A percentile compares a stretch with the other conserved stretches of the same genome.
phyloP scores from a whole-genome alignment of 2,888 invertebrate genomes.

The Camponotus fellah region DNA sequence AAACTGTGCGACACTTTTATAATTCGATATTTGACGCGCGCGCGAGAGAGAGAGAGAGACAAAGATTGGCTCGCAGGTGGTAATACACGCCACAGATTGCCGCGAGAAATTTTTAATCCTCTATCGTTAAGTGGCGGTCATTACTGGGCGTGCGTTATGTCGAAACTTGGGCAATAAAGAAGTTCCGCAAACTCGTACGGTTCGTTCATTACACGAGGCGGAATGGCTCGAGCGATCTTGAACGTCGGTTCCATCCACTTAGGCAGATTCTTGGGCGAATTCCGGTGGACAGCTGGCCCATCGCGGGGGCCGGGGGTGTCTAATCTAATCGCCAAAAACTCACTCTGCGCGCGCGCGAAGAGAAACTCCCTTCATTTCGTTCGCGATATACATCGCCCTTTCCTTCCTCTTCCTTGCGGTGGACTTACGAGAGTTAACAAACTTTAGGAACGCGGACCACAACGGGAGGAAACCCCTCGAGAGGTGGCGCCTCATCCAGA shows the following conservation, averaged over 20 bases:
- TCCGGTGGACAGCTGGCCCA: constrained; percentile 80
- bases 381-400: constrained; percentile 69
- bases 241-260: constrained; percentile 77
- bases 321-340: constrained; percentile 83
- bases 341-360: constrained; percentile 72
- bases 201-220: constrained; percentile 71
- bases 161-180: constrained; percentile 76
- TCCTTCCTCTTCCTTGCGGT: constrained; percentile 69
- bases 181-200: constrained; percentile 74
- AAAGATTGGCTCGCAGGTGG: not conserved
- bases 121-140: constrained; percentile 63
- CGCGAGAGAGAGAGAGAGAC: too few relatives aligned
- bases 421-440: constrained; percentile 84
- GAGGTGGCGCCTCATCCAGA: constrained; percentile 74
- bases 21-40: constrained; percentile 1
- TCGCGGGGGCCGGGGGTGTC: constrained; percentile 71
- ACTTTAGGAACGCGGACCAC: constrained; percentile 82
- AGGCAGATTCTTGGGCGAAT: constrained; percentile 79
- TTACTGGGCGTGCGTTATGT: constrained; percentile 56
- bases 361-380: constrained; percentile 82
- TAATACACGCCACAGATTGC: constrained; percentile 11
- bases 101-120: constrained; percentile 68
- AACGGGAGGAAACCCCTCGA: constrained; percentile 66
- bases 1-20: not conserved
- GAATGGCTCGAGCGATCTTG: constrained; percentile 72